Conservation (phyloP, 2,113 vertebrate genomes). For the Lucifuga dentata region DNA sequence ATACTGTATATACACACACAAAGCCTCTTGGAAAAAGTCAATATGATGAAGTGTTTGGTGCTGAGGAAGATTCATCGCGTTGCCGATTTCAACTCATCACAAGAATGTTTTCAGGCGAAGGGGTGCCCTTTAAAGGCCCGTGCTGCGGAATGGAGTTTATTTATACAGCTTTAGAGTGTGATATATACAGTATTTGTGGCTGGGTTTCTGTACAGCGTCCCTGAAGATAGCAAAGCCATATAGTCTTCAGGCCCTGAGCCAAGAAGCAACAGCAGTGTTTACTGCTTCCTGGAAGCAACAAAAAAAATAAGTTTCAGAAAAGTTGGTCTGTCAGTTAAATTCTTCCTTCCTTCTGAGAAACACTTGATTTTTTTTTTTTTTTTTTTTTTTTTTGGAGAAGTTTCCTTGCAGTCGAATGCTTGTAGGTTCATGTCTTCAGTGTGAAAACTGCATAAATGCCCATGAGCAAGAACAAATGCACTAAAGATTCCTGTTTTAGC, state of each 20-base stretch:
- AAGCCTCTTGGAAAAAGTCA: conserved; percentile 28
- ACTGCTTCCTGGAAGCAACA: conserved; percentile 3
- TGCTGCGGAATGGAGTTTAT: conserved; percentile 53
- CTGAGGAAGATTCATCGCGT: conserved; percentile 30
- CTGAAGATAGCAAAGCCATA: conserved; percentile 1
- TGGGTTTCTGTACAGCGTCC: conserved; percentile 4
- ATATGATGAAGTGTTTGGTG: conserved; percentile 42
- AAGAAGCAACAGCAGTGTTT: conserved; percentile 26
- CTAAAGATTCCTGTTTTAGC: too few relatives aligned
- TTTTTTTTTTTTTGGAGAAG: too few relatives aligned
- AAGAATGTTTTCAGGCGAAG: conserved; percentile 28
- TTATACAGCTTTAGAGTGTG: conserved; percentile 48
- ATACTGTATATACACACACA: conserved; percentile 1
- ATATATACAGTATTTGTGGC: conserved; percentile 37
- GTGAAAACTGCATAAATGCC: too few relatives aligned
- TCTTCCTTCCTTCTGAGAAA: conserved; percentile 3
- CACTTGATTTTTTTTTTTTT: too few relatives aligned
- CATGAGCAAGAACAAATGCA: background rate
- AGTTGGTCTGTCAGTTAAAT: conserved; percentile 1
- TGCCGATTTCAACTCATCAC: conserved; percentile 36
- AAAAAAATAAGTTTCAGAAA: conserved; percentile 12
- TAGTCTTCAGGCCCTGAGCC: conserved; percentile 21
- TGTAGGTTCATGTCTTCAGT: background rate
- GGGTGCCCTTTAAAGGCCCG: conserved; percentile 45
- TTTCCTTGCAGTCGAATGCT: too few relatives aligned